A percentile compares a stretch with the other conserved stretches of the same genome.
phyloP scores from a whole-genome alignment of 2,888 invertebrate genomes.

The Machimus rusticus region DNA sequence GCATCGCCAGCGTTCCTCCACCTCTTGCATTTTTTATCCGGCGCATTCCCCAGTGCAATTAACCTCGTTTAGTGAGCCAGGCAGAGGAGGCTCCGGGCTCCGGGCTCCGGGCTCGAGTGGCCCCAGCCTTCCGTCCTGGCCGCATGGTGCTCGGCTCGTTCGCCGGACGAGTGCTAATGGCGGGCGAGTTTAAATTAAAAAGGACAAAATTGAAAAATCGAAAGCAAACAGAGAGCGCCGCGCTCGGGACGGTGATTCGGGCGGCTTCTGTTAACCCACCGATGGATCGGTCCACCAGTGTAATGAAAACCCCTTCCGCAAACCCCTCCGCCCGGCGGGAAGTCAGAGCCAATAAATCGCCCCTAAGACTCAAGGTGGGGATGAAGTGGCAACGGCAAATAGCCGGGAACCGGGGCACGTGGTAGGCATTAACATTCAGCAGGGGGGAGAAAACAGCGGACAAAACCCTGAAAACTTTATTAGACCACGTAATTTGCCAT shows the following conservation, averaged over 20 bases:
- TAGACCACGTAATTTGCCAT: background rate
- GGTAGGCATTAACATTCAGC: background rate
- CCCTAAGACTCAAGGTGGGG: background rate
- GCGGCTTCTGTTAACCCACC: background rate
- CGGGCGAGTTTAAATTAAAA: conserved; percentile 1
- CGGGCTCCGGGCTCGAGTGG: background rate
- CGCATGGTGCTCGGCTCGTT: background rate
- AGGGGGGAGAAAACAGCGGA: background rate
- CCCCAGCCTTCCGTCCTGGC: background rate
- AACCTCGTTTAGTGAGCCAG: conserved; percentile 34
- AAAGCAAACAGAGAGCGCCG: background rate
- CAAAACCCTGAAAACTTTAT: background rate
- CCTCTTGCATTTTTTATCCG: conserved; percentile 1
- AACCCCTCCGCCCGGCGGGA: background rate
- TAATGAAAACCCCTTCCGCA: background rate
- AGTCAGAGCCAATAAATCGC: background rate
- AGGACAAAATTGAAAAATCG: conserved; percentile 18
- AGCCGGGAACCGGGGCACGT: background rate
- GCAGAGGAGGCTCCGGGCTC: background rate
- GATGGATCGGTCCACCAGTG: background rate
- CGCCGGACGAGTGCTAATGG: background rate
- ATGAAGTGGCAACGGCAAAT: background rate
- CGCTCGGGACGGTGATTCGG: background rate
- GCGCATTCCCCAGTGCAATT: conserved; percentile 25
- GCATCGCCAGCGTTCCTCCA: background rate